phyloP scores from a whole-genome alignment of 1,140 invertebrate genomes.

The Drosophila funebris region DNA sequence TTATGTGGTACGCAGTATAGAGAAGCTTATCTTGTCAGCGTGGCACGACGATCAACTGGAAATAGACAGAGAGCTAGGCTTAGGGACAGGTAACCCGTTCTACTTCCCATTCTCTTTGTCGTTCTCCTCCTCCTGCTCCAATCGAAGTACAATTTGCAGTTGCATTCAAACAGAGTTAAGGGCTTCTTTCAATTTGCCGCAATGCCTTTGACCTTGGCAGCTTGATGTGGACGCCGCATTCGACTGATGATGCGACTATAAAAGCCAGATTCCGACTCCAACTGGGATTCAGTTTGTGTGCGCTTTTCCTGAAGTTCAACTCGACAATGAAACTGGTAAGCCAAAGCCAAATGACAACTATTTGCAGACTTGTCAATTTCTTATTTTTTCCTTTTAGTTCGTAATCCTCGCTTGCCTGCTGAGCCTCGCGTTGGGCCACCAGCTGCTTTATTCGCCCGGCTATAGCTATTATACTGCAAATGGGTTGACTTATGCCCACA shows the following conservation, averaged over 20 bases:
- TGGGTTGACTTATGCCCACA: slow-evolving; percentile 22
- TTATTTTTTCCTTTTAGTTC: slow-evolving; percentile 33
- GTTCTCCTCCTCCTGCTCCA: background rate
- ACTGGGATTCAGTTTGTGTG: slow-evolving; percentile 47
- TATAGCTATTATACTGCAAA: slow-evolving; percentile 44
- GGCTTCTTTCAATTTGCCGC: slow-evolving; percentile 59
- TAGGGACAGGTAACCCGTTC: background rate
- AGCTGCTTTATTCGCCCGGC: slow-evolving; percentile 59
- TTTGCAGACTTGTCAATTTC: background rate
- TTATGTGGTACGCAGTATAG: slow-evolving; percentile 19
- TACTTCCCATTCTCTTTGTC: background rate
- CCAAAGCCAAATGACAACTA: background rate
- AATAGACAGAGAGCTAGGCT: background rate
- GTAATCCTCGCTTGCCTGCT: slow-evolving; percentile 59
- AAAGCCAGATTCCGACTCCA: slow-evolving; percentile 32
- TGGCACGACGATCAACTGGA: slow-evolving; percentile 1
- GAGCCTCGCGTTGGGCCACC: slow-evolving; percentile 45
- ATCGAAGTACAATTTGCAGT: slow-evolving; percentile 45
- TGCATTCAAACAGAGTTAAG: slow-evolving; percentile 66
- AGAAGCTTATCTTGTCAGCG: slow-evolving; percentile 32
- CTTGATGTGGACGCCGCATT: background rate
- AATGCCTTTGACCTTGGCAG: slow-evolving; percentile 66
- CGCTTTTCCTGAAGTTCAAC: slow-evolving; percentile 3
- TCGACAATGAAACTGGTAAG: slow-evolving; percentile 69
- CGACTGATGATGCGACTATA: slow-evolving; percentile 40